These are phyloP conservation scores for Lithophane socia DNA, from an alignment of 2,888 invertebrate genomes.

Conservation along the genomic window DNA sequence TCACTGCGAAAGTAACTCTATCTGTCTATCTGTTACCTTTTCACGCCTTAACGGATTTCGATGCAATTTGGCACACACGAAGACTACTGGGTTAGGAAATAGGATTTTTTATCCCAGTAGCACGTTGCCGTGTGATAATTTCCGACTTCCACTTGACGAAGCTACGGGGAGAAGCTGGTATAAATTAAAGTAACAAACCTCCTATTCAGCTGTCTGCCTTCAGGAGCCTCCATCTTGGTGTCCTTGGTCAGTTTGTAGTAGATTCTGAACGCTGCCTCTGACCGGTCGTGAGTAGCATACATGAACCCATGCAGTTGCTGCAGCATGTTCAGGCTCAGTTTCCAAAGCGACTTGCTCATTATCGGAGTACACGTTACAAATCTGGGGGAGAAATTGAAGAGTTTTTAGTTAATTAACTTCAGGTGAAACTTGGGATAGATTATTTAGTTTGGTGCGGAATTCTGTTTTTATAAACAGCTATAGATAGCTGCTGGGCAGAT, in stretches of 20 bases:
- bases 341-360: constrained; percentile 91
- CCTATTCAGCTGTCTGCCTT: constrained; percentile 80
- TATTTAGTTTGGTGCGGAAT: neutral
- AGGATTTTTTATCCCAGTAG: too few relatives aligned
- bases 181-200: constrained; percentile 73
- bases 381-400: constrained; percentile 80
- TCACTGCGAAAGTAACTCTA: too few relatives aligned
- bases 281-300: constrained; percentile 83
- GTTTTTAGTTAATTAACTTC: neutral
- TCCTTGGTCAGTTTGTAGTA: constrained; percentile 86
- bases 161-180: too few relatives aligned
- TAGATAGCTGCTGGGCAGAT: neutral
- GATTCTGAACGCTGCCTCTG: constrained; percentile 81
- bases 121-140: too few relatives aligned
- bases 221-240: constrained; percentile 75
- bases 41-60: too few relatives aligned
- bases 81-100: too few relatives aligned
- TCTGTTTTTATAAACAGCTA: neutral
- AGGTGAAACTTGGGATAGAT: neutral
- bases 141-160: too few relatives aligned
- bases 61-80: too few relatives aligned
- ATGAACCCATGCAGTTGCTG: constrained; percentile 86
- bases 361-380: constrained; percentile 93
- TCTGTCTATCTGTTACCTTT: too few relatives aligned
- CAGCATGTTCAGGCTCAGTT: constrained; percentile 80